Conservation (phyloP, 2,113 vertebrate genomes). For the Porphyrio hochstetteri region DNA sequence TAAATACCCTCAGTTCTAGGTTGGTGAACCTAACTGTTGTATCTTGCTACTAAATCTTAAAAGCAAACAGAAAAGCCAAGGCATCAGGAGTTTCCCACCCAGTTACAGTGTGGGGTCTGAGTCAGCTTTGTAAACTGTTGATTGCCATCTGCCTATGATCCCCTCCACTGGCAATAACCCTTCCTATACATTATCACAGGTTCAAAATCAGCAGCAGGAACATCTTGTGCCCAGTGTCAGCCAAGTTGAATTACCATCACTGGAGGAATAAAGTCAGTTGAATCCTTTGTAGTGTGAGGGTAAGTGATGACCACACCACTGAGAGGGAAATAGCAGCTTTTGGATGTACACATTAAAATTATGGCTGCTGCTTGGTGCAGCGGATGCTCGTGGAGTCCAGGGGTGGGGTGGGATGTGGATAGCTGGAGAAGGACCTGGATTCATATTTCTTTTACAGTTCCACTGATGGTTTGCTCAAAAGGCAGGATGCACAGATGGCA, state of each 20-base stretch:
- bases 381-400: accelerated
- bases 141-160: not conserved
- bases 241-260: not conserved
- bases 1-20: too few relatives aligned
- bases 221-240: not conserved
- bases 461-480: not conserved
- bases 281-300: accelerated
- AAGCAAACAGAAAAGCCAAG: not conserved
- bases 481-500: not conserved
- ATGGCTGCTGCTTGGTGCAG: not conserved
- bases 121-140: not conserved
- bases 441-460: not conserved
- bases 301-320: not conserved
- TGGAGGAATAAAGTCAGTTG: not conserved
- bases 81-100: not conserved
- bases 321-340: not conserved
- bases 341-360: not conserved
- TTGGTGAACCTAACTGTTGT: too few relatives aligned
- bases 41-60: not conserved
- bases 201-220: not conserved
- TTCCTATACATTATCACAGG: not conserved
- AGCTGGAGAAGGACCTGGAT: not conserved
- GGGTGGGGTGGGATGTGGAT: not conserved
- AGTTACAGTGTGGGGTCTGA: not conserved
- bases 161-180: not conserved